These are phyloP conservation scores for Drosophila subobscura DNA, from an alignment of 1,140 invertebrate species.

Conservation along the genomic window DNA sequence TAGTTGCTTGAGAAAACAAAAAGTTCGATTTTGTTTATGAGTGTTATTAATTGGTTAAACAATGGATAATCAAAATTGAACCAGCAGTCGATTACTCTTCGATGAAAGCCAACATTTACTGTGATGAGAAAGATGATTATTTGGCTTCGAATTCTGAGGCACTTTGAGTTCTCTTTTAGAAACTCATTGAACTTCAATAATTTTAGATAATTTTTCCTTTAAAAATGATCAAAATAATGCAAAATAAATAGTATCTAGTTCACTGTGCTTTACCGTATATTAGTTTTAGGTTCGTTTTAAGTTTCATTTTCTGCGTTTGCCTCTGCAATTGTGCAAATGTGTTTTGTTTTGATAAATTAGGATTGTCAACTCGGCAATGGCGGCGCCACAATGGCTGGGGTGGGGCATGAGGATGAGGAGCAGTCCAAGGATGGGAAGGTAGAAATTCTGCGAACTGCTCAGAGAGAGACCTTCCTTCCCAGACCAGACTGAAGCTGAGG, in stretches of 20 bases:
- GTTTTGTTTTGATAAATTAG: slow-evolving; percentile 83
- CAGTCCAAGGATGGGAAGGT: slow-evolving; percentile 13
- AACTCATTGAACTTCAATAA: too few relatives aligned
- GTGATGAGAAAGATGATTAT: too few relatives aligned
- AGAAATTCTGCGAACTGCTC: slow-evolving; percentile 49
- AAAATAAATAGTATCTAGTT: too few relatives aligned
- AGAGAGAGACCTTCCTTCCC: slow-evolving; percentile 36
- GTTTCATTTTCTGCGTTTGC: slow-evolving; percentile 75
- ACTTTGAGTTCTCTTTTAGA: too few relatives aligned
- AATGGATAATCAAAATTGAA: too few relatives aligned
- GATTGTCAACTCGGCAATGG: slow-evolving; percentile 79
- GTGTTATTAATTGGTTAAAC: too few relatives aligned
- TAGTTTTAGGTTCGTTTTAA: slow-evolving; percentile 53
- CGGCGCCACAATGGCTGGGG: slow-evolving; percentile 15
- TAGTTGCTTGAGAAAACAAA: too few relatives aligned
- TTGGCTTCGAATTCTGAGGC: too few relatives aligned
- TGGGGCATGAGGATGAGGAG: neutral
- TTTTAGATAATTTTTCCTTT: too few relatives aligned
- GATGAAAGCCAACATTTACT: too few relatives aligned
- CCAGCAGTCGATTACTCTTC: too few relatives aligned
- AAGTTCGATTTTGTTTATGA: too few relatives aligned
- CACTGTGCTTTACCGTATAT: slow-evolving; percentile 37
- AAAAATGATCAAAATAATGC: neutral
- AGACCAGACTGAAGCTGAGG: slow-evolving; percentile 34
- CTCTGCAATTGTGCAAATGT: slow-evolving; percentile 81